Evolutionary conservation across 2,797 vertebrate species (phyloP).

Genomic region (Danio albolineatus): DNA sequence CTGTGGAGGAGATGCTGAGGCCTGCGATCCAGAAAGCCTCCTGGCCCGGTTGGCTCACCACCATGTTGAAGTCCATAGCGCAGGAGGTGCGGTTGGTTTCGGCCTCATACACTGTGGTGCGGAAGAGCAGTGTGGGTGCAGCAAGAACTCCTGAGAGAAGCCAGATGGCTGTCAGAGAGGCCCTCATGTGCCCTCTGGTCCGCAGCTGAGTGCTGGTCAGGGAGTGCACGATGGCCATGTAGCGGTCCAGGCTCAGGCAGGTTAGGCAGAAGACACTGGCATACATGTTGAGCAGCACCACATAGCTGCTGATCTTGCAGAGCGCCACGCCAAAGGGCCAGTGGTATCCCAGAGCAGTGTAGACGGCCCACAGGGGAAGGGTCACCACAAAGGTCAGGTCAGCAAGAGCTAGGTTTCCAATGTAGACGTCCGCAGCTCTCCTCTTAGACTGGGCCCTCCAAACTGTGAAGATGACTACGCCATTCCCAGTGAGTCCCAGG

Average conservation of each 20-base stretch:
- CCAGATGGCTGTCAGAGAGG: conserved; percentile 83
- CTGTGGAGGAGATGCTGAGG: conserved; percentile 84
- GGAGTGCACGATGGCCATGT: conserved; percentile 87
- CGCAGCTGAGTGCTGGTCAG: conserved; percentile 82
- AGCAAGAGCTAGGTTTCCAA: conserved; percentile 89
- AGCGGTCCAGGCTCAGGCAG: conserved; percentile 91
- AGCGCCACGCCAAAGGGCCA: conserved; percentile 90
- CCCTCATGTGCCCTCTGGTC: conserved; percentile 70
- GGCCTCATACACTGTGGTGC: conserved; percentile 74
- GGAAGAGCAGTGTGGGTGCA: conserved; percentile 85
- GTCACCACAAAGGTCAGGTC: conserved; percentile 89
- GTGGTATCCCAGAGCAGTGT: conserved; percentile 89
- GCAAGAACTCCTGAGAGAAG: conserved; percentile 82
- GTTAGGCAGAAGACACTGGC: conserved; percentile 93
- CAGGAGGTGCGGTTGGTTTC: conserved; percentile 81
- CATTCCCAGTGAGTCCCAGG: conserved; percentile 88
- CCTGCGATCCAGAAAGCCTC: conserved; percentile 81
- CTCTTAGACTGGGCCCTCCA: conserved; percentile 83
- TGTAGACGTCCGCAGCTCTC: conserved; percentile 85
- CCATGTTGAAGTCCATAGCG: conserved; percentile 83
- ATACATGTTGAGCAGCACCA: conserved; percentile 92
- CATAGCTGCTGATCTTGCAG: conserved; percentile 90
- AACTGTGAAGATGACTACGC: conserved; percentile 88
- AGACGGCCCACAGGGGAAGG: conserved; percentile 92
- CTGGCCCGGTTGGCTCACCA: conserved; percentile 62